Conservation (phyloP, 2,888 invertebrate species). For the Agonum fuliginosum region DNA sequence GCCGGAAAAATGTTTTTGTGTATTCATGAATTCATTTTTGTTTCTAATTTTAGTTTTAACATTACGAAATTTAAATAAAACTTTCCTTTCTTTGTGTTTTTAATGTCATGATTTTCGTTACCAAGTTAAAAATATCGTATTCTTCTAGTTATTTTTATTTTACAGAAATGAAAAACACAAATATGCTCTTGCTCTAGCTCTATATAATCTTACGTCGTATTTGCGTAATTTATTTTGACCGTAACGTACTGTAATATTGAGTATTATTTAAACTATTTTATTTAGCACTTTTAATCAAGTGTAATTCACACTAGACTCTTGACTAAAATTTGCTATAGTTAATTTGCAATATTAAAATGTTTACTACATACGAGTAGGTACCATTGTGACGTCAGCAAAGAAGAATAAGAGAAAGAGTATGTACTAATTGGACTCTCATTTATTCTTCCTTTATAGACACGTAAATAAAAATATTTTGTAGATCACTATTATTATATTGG, state of each 20-base stretch:
- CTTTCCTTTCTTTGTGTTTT: too few species aligned
- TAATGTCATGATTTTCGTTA: not conserved
- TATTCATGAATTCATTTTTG: too few species aligned
- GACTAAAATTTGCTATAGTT: not conserved
- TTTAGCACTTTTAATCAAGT: conserved; percentile 17
- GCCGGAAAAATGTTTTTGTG: too few species aligned
- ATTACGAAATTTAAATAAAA: too few species aligned
- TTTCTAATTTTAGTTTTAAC: too few species aligned
- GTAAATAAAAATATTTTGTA: not conserved
- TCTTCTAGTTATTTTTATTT: not conserved
- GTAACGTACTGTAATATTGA: not conserved
- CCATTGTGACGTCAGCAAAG: not conserved
- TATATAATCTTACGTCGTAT: conserved; percentile 16
- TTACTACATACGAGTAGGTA: not conserved
- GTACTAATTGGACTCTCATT: not conserved
- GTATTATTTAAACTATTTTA: conserved; percentile 8
- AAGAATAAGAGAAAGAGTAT: too few species aligned
- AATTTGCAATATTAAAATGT: conserved; percentile 25
- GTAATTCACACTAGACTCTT: not conserved
- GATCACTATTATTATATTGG: too few species aligned
- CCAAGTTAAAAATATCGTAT: not conserved
- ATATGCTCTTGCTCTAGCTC: too few species aligned
- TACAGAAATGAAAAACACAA: not conserved
- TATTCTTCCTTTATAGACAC: too few species aligned
- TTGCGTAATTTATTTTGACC: not conserved